phyloP scores from a whole-genome alignment of 1,140 invertebrate species.

The Sarcophaga bullata region DNA sequence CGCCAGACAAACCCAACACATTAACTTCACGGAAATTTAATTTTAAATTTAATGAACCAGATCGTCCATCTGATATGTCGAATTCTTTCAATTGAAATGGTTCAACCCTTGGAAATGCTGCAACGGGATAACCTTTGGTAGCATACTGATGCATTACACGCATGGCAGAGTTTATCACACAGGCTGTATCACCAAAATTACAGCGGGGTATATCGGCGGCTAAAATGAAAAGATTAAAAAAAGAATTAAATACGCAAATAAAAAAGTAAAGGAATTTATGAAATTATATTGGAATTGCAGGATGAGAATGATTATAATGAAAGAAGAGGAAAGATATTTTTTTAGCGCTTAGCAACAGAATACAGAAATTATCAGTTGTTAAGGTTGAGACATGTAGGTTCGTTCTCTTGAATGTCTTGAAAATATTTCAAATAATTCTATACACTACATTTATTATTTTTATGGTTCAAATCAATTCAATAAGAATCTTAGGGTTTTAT shows the following conservation, averaged over 20 bases:
- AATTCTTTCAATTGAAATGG: constrained; percentile 59
- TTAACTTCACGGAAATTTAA: constrained; percentile 59
- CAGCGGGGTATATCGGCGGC: constrained; percentile 59
- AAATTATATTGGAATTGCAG: too few relatives aligned
- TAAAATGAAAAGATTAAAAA: constrained; percentile 43
- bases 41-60: constrained; percentile 58
- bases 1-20: constrained; percentile 60
- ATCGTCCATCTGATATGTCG: constrained; percentile 59
- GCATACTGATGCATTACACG: constrained; percentile 53
- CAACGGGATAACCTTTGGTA: constrained; percentile 53
- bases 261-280: not conserved
- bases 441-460: too few relatives aligned
- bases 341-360: too few relatives aligned
- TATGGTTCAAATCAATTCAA: too few relatives aligned
- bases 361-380: too few relatives aligned
- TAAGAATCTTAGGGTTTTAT: too few relatives aligned
- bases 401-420: too few relatives aligned
- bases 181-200: constrained; percentile 53
- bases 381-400: too few relatives aligned
- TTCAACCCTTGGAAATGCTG: constrained; percentile 58
- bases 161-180: constrained; percentile 56
- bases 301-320: not conserved
- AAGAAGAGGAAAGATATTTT: not conserved
- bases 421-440: too few relatives aligned
- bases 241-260: not conserved